phyloP scores from a whole-genome alignment of 2,888 invertebrate species.

The Cheilosia urbana region DNA sequence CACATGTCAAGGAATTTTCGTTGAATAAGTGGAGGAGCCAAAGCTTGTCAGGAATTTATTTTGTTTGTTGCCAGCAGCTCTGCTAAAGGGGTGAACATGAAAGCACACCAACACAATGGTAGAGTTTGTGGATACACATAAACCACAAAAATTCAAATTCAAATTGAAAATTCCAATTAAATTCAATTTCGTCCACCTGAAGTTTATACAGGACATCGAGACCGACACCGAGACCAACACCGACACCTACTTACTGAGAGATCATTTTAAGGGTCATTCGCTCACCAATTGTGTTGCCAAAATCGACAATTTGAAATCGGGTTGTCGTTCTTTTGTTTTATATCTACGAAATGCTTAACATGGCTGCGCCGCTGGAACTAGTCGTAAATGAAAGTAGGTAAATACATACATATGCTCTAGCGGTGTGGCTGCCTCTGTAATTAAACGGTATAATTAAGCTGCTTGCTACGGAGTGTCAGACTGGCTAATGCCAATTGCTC shows the following conservation, averaged over 20 bases:
- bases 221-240: neutral
- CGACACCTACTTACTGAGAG: slow-evolving; percentile 48
- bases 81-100: too few species aligned
- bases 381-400: neutral
- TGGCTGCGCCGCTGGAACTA: neutral
- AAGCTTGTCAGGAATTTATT: too few species aligned
- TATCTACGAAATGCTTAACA: neutral
- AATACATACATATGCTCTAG: slow-evolving; percentile 20
- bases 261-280: slow-evolving; percentile 70
- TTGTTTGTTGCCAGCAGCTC: too few species aligned
- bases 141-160: slow-evolving; percentile 18
- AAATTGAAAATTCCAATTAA: slow-evolving; percentile 63
- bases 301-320: slow-evolving; percentile 56
- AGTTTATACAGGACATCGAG: slow-evolving; percentile 16
- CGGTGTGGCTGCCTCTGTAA: slow-evolving; percentile 70
- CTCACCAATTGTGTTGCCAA: slow-evolving; percentile 53
- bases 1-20: too few species aligned
- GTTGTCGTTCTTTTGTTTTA: slow-evolving; percentile 9
- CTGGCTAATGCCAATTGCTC: slow-evolving; percentile 72
- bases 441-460: slow-evolving; percentile 75
- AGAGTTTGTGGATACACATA: slow-evolving; percentile 18
- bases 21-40: too few species aligned
- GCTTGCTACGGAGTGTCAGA: slow-evolving; percentile 64
- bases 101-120: too few species aligned
- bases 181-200: slow-evolving; percentile 65